Evolutionary conservation across 2,113 vertebrate species (phyloP), one percentile per base, ranked within the genome.

Genomic region (Chrysemys picta): DNA sequence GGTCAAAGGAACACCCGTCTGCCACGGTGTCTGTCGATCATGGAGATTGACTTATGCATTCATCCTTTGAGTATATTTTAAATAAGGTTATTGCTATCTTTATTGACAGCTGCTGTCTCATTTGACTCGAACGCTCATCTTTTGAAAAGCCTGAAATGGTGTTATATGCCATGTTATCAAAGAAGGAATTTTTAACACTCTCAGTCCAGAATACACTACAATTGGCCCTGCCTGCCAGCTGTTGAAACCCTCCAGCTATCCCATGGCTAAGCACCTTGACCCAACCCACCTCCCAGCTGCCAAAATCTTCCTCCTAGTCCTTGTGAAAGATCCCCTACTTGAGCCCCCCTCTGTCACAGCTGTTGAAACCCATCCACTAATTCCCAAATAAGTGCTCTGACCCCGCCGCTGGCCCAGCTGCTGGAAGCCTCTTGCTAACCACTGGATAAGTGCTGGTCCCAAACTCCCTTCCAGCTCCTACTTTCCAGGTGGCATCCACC

Each of bases 401-500:
- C 57, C 85, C 95, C 93, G 88, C 94, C 89, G 94, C 89, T 93
- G 80, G 86, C 93, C 90, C 95, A 96, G 95, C 95, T 96, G 95
- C 91, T 96, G 93, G 93, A 95, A 93, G 69, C 59, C 86, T 90
- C 94, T 94, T 96, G 87, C 89, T 95, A 69, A 94, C 91, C 54
- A 79, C 45, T 49, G 86, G 78, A 38, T 84, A 84, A 94, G 84
- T 75, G 52, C 91, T 89, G 76, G 45, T 89, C 75, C 89, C 85
- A 69, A 87, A 72, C 13, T 45, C 45, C 69, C 87, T 91, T 81
- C 93, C 89, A 88, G 56, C 88, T 92, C 59, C 65, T 87, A 6
- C 81, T 94, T 94, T 93, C 96, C 95, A 97, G 89, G 95, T 97
- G 97, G 90, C 93, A 95, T 93, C 89, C 96, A 96, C 92, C 92